Percentiles rank a stretch among this genome's conserved stretches.
These are phyloP conservation scores for Micropoecilia bifurca DNA, from an alignment of 2,797 vertebrate genomes.

Conservation along the genomic window DNA sequence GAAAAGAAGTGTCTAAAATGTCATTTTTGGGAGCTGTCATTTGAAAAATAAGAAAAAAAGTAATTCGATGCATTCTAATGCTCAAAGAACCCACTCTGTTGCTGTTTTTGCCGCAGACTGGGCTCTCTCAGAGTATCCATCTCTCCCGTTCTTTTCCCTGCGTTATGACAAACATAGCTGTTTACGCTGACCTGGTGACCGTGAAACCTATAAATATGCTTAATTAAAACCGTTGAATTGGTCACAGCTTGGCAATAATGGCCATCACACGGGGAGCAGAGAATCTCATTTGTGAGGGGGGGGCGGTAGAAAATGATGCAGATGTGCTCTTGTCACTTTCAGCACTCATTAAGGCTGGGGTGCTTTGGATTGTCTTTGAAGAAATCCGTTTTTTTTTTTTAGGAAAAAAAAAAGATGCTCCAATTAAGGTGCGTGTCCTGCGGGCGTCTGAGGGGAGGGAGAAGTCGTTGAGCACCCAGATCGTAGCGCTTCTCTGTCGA, in stretches of 20 bases:
- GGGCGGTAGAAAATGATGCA: conserved; percentile 74
- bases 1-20: conserved; percentile 19
- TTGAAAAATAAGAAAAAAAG: conserved; percentile 20
- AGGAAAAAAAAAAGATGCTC: conserved; percentile 69
- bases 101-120: conserved; percentile 6
- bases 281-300: conserved; percentile 76
- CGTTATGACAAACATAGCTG: conserved; percentile 65
- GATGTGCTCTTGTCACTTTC: conserved; percentile 78
- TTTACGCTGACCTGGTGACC: conserved; percentile 77
- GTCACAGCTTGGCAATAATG: conserved; percentile 82
- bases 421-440: conserved; percentile 82
- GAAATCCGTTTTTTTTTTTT: conserved; percentile 67
- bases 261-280: conserved; percentile 72
- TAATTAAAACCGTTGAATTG: conserved; percentile 80
- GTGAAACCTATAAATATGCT: conserved; percentile 76
- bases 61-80: conserved; percentile 16
- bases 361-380: conserved; percentile 76
- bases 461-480: conserved; percentile 51
- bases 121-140: conserved; percentile 24
- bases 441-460: conserved; percentile 68
- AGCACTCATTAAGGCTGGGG: conserved; percentile 77
- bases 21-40: conserved; percentile 30
- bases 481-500: conserved; percentile 48
- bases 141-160: conserved; percentile 14
- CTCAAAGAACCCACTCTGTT: conserved; percentile 11